Percentiles rank a stretch among this genome's conserved stretches.
Evolutionary conservation across 1,140 invertebrate genomes (phyloP).

Genomic region (Laupala kohalensis): DNA sequence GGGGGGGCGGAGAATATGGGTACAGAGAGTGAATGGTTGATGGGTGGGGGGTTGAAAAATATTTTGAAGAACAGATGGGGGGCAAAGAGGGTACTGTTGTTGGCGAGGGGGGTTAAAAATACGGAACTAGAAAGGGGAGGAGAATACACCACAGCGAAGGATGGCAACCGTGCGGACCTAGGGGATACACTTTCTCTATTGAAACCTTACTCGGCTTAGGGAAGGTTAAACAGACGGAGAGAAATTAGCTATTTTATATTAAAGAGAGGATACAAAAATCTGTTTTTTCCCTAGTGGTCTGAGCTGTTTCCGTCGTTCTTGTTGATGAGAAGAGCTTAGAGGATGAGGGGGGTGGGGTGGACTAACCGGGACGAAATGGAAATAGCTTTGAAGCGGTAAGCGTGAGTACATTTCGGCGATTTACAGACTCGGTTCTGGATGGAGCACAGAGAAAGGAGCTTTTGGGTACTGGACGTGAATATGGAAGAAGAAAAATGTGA

Average conservation of each 20-base stretch:
- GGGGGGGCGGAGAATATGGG: too few species aligned
- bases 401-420: too few species aligned
- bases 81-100: background rate
- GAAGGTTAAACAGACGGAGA: background rate
- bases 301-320: background rate
- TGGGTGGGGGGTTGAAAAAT: background rate
- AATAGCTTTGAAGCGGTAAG: background rate
- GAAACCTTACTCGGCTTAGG: background rate
- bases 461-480: too few species aligned
- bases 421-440: too few species aligned
- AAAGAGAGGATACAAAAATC: background rate
- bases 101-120: background rate
- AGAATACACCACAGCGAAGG: background rate
- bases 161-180: background rate
- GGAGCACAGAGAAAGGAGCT: too few species aligned
- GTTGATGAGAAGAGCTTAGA: background rate
- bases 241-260: background rate
- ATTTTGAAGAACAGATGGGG: too few species aligned
- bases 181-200: background rate
- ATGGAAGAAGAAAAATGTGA: too few species aligned
- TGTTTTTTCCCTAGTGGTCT: background rate
- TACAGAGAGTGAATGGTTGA: too few species aligned
- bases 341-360: background rate
- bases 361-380: background rate
- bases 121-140: background rate